Evolutionary conservation across 2,797 vertebrate genomes (phyloP), one percentile per base, ranked within the genome.

Genomic region (Gymnodraco acuticeps): DNA sequence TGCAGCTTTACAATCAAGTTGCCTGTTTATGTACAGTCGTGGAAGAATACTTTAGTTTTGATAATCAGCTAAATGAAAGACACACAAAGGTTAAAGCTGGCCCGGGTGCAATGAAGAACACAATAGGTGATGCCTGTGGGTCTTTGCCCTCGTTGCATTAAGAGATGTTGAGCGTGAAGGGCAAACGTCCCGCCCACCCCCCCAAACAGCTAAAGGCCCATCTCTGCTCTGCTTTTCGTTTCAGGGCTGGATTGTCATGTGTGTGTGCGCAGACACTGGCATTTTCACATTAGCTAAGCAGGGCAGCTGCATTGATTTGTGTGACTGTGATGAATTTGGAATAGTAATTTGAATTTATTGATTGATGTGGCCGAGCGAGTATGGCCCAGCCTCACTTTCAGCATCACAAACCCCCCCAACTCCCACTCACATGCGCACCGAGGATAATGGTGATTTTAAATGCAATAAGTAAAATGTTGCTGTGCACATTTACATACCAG

Each of bases 321-420:
- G 94, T 90, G 90, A 93, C 87, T 94, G 95, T 97, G 96, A 97
- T 96, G 96, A 97, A 97, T 97, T 96, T 96, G 95, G 95, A 95
- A 95, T 93, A 94, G 96, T 96, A 95, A 97, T 97, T 96, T 95
- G 94, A 96, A 96, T 94, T 90, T 96, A 96, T 97, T 95, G 96
- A 97, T 96, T 95, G 88, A 94, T 92, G 94, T 93, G 91, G 94
- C 92, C 94, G 88, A 91, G 93, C 93, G 90, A 94, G 93, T 92
- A 93, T 91, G 87, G 87, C 85, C 88, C 92, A 94, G 87, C 93
- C 91, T 88, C 71, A 88, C 73, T 88, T 92, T 93, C 90, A 87
- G 87, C 89, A 93, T 86, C 87, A 77, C 92, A 92, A 58, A 68
- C 87, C 87, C 86, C 51, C 45, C 67, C 43, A 68, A 46, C 86